Conservation (phyloP, 2,888 invertebrate genomes). For the Phaedon cochleariae region DNA sequence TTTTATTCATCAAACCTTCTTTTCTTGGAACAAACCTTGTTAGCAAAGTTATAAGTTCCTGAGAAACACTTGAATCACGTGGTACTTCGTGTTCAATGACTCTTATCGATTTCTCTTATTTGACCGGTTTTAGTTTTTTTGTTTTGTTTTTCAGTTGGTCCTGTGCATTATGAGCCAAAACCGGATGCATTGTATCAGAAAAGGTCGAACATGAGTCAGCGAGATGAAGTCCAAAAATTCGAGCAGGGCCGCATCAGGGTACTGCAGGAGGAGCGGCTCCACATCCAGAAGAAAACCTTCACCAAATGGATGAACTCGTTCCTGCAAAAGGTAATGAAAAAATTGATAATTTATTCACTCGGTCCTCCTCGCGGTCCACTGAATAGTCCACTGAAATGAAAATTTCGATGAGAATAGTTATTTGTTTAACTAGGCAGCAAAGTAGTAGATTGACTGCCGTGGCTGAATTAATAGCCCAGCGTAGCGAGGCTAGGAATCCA, state of each 20-base stretch:
- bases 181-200: constrained; percentile 66
- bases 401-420: no score
- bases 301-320: constrained; percentile 99
- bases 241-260: constrained; percentile 96
- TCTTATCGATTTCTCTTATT: background rate
- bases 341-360: constrained; percentile 44
- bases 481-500: no score
- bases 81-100: no score
- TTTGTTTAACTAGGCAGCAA: no score
- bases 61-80: no score
- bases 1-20: no score
- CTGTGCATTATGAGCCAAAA: constrained; percentile 59
- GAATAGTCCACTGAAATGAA: no score
- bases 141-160: constrained; percentile 51
- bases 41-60: no score
- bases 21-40: no score
- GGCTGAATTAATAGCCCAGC: no score
- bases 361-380: no score
- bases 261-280: constrained; percentile 95
- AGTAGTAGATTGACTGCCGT: no score
- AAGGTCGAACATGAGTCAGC: constrained; percentile 86
- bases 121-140: constrained; percentile 1
- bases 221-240: constrained; percentile 91
- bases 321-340: constrained; percentile 79
- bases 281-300: constrained; percentile 99